phyloP scores from a whole-genome alignment of 2,113 vertebrate genomes.

The Aplodontia rufa region DNA sequence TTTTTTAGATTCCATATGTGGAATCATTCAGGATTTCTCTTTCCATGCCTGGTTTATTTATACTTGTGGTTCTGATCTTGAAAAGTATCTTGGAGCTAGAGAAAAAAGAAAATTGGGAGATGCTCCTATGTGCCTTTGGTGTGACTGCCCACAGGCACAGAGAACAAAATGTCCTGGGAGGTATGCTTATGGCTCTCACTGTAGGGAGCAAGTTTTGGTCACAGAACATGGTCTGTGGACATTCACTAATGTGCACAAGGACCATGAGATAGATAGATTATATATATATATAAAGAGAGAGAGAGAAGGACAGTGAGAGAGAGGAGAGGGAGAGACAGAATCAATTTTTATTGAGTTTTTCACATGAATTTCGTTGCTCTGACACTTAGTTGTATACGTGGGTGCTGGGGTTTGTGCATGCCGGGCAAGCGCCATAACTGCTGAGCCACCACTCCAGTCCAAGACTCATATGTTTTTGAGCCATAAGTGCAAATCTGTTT shows the following conservation, averaged over 20 bases:
- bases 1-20: not conserved
- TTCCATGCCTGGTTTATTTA: not conserved
- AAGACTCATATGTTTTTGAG: not conserved
- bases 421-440: too few relatives aligned
- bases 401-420: too few relatives aligned
- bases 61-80: not conserved
- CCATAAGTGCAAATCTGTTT: not conserved
- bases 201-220: not conserved
- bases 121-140: not conserved
- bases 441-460: too few relatives aligned
- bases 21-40: not conserved
- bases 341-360: too few relatives aligned
- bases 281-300: too few relatives aligned
- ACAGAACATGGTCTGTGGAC: not conserved
- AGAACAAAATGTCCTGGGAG: not conserved
- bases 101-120: not conserved
- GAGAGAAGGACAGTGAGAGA: too few relatives aligned
- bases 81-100: not conserved
- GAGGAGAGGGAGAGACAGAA: too few relatives aligned
- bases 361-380: too few relatives aligned
- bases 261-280: too few relatives aligned
- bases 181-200: not conserved
- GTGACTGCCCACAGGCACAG: not conserved
- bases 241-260: not conserved
- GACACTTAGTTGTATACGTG: too few relatives aligned